These are phyloP conservation scores for Tachysurus fulvidraco DNA, from an alignment of 2,113 vertebrate species.

Conservation along the genomic window DNA sequence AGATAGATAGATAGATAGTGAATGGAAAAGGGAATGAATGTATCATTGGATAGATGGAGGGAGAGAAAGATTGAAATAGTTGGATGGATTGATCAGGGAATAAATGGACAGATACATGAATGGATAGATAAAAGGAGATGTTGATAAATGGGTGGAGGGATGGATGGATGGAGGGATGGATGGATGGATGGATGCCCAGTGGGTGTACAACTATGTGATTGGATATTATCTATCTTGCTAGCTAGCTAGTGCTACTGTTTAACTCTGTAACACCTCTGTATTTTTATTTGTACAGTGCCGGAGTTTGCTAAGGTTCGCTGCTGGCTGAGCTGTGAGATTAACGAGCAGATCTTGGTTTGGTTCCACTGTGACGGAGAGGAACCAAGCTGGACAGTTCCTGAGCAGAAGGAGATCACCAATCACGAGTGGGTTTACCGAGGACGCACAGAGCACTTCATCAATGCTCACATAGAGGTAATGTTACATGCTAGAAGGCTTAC, in stretches of 20 bases:
- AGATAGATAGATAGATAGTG: background rate
- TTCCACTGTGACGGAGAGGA: slow-evolving; percentile 71
- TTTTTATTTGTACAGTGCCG: slow-evolving; percentile 66
- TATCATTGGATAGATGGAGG: background rate
- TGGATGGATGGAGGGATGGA: background rate
- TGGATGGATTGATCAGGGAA: background rate
- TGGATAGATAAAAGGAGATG: background rate
- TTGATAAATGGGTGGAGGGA: too few relatives aligned
- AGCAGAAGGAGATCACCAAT: slow-evolving; percentile 68
- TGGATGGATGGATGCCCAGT: background rate
- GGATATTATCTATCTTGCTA: background rate
- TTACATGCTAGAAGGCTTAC: background rate
- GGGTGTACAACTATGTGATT: too few relatives aligned
- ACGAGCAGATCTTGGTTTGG: slow-evolving; percentile 75
- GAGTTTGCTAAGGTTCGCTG: slow-evolving; percentile 68
- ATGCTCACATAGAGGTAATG: slow-evolving; percentile 73
- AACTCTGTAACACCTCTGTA: background rate
- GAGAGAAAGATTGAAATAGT: background rate
- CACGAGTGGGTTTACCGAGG: slow-evolving; percentile 73
- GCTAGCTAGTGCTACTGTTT: background rate
- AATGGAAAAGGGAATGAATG: too few relatives aligned
- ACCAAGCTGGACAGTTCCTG: slow-evolving; percentile 70
- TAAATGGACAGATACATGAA: background rate
- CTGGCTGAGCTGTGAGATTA: slow-evolving; percentile 76
- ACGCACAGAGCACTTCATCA: slow-evolving; percentile 74